A percentile compares a stretch with the other conserved stretches of the same genome.
Conservation (phyloP, 2,113 vertebrate genomes). For the Clinocottus analis region DNA sequence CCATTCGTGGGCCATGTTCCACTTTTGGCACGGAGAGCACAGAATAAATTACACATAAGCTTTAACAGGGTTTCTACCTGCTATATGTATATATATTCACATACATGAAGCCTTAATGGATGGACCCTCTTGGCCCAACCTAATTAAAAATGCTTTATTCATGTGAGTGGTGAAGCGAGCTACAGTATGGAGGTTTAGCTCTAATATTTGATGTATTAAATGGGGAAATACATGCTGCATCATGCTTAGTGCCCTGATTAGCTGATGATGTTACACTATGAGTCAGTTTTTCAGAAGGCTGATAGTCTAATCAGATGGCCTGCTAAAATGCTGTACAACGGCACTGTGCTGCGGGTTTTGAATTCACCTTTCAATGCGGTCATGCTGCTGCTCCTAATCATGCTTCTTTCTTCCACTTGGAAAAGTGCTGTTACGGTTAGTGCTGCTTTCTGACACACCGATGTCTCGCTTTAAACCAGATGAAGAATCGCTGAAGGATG, state of each 20-base stretch:
- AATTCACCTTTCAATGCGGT: constrained; percentile 5
- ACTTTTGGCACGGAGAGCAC: constrained; percentile 43
- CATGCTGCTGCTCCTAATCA: neutral
- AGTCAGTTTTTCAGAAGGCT: neutral
- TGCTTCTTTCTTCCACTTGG: neutral
- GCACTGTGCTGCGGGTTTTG: neutral
- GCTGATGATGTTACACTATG: constrained; percentile 15
- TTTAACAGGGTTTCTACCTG: constrained; percentile 23
- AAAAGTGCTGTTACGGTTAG: neutral
- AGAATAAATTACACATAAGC: constrained; percentile 67
- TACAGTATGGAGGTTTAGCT: neutral
- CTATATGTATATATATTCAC: neutral
- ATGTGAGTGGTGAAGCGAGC: constrained; percentile 33
- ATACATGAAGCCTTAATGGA: constrained; percentile 51
- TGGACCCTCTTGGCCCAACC: constrained; percentile 47
- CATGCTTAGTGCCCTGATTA: neutral
- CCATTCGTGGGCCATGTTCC: constrained; percentile 35
- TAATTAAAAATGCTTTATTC: constrained; percentile 65
- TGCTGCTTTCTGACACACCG: neutral
- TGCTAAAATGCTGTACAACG: neutral
- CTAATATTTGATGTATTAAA: constrained; percentile 1
- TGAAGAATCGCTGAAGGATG: neutral
- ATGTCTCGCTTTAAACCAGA: neutral
- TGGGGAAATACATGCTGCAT: neutral
- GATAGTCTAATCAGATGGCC: constrained; percentile 2